Base-by-base conservation (phyloP, 1,140 invertebrate genomes). In the Grapholita molesta region DNA sequence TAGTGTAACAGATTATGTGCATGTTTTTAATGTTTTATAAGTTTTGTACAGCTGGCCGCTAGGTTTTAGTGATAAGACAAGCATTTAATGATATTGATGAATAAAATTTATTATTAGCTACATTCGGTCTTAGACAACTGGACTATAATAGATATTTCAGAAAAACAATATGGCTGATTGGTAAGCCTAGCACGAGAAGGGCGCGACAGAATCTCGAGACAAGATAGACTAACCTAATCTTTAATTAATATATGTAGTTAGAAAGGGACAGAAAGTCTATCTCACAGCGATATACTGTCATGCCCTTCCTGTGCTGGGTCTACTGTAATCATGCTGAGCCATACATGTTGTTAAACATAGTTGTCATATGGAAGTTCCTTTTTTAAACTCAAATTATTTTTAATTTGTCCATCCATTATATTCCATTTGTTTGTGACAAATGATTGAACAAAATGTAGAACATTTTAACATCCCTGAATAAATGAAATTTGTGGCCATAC, bases 21-120 rank as follows among this genome's bases (percentile, higher is more conserved):
- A 64, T 32, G 32, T 53, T 53, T 75, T 73, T 74, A 66, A 57
- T 65, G 57, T 69, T 61, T 55, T 65, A 30, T 77, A 69, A 61
- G 67, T 72, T n/a, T 30, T 72, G 38, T 67, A 65, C 69, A 48
- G 18, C 4, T 38, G 33, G 52, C 52, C 23, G 23, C 52, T 42
- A 35, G 33, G 35, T 23, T 35, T 48, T 48, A 48, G 32, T 66
- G 68, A 73, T 69, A 69, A 53, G 33, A 64, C 68, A 61, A 70
- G 71, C 71, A 73, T 73, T 73, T 73, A 73, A 53, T 53, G n/a
- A 64, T 30, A 64, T 25, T 15, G 23, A 64, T 30, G 32, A 15
- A 42, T 42, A 7, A 42, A 42, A 42, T 42, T 42, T 18, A 42
- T 42, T 7, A 42, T 42, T 42, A 42, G n/a, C 38, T 42, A 42